Percentiles rank a stretch among this genome's conserved stretches.
Conservation (phyloP, 1,140 invertebrate species). For the Sminthurinus signatus region DNA sequence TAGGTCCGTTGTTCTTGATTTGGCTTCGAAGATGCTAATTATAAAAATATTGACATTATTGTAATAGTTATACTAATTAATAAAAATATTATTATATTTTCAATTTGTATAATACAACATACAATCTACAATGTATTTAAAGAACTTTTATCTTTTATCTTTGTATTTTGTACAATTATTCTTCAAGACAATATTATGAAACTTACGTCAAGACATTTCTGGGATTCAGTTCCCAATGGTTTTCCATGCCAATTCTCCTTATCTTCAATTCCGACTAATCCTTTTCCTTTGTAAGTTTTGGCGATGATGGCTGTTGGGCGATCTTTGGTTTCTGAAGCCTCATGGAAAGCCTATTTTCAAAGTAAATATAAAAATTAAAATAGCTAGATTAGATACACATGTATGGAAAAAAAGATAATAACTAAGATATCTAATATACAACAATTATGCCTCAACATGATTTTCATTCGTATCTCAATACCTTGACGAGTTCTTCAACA, state of each 20-base stretch:
- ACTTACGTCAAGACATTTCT: conserved; percentile 62
- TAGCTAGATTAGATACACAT: too few species aligned
- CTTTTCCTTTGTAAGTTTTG: conserved; percentile 93
- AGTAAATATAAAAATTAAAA: too few species aligned
- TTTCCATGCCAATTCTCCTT: conserved; percentile 96
- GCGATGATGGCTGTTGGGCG: conserved; percentile 89
- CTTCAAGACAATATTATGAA: neutral
- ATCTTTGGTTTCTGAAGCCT: conserved; percentile 65
- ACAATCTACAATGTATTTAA: too few species aligned
- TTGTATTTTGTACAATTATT: too few species aligned
- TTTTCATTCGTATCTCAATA: conserved; percentile 44
- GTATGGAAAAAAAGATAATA: too few species aligned
- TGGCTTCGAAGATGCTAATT: conserved; percentile 57
- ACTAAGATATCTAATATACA: too few species aligned
- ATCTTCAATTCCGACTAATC: conserved; percentile 84
- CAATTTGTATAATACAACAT: too few species aligned
- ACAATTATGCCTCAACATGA: too few species aligned
- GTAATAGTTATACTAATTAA: neutral
- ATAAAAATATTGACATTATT: conserved; percentile 28
- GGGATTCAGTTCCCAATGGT: conserved; percentile 73
- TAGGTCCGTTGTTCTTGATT: conserved; percentile 57
- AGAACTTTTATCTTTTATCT: too few species aligned
- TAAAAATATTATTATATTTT: too few species aligned
- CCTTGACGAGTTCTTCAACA: conserved; percentile 78
- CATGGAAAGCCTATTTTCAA: conserved; percentile 66